A percentile compares a stretch with the other conserved stretches of the same genome.
phyloP scores from a whole-genome alignment of 2,888 invertebrate genomes.

The Drosophila longiperda region DNA sequence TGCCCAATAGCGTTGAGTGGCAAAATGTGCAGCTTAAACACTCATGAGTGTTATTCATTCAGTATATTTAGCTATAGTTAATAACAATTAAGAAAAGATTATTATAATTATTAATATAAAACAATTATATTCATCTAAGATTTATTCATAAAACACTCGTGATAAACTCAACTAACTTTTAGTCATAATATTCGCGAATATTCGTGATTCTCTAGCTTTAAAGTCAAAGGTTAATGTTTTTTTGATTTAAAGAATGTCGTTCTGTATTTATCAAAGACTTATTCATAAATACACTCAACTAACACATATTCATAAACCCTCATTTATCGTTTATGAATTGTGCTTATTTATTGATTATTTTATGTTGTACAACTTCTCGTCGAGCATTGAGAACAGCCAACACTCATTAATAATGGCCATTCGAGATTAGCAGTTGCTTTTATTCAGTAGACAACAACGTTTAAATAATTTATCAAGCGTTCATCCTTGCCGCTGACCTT shows the following conservation, averaged over 20 bases:
- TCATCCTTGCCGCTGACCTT: slow-evolving; percentile 51
- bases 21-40: not conserved
- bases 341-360: not conserved
- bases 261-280: too few relatives aligned
- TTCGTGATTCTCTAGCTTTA: too few relatives aligned
- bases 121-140: too few relatives aligned
- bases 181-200: not conserved
- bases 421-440: slow-evolving; percentile 12
- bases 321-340: not conserved
- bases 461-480: slow-evolving; percentile 41
- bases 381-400: not conserved
- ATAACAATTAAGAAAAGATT: not conserved
- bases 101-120: not conserved
- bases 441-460: slow-evolving; percentile 18
- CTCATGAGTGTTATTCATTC: slow-evolving; percentile 7
- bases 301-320: not conserved
- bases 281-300: slow-evolving; percentile 1
- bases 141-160: not conserved
- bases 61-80: not conserved
- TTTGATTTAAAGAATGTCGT: not conserved
- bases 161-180: not conserved
- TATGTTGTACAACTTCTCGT: not conserved
- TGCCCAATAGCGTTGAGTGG: slow-evolving; percentile 7
- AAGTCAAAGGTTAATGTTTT: not conserved
- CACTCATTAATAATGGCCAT: slow-evolving; percentile 19